A percentile compares a stretch with the other conserved stretches of the same genome.
Evolutionary conservation across 2,888 invertebrate genomes (phyloP).

Genomic region (Dione juno): DNA sequence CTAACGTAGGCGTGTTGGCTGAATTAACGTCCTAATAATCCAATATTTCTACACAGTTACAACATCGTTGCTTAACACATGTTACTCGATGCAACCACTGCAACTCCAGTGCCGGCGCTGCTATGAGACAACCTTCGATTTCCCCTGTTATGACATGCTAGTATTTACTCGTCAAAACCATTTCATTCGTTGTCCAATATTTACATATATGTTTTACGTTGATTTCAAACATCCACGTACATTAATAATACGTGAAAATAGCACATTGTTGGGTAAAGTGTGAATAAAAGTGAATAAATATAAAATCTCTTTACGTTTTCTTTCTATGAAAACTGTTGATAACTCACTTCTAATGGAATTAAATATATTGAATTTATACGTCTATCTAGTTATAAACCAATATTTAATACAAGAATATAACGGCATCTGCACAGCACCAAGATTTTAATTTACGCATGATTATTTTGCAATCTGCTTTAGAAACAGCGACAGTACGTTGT

Average conservation of each 20-base stretch:
- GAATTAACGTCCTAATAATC: conserved; percentile 63
- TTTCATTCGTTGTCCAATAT: conserved; percentile 39
- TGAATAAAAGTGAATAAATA: no score
- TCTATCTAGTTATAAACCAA: conserved; percentile 34
- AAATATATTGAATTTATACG: conserved; percentile 25
- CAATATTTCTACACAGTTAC: conserved; percentile 67
- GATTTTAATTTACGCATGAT: conserved; percentile 7
- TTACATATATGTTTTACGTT: conserved; percentile 50
- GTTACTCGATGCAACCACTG: conserved; percentile 56
- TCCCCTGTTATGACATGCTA: conserved; percentile 68
- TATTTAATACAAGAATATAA: conserved; percentile 19
- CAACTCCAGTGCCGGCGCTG: conserved; percentile 50
- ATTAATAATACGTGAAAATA: conserved; percentile 11
- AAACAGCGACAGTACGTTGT: conserved; percentile 63
- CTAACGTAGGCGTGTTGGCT: conserved; percentile 42
- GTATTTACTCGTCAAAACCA: conserved; percentile 66
- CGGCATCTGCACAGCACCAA: conserved; percentile 35
- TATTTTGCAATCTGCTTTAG: conserved; percentile 50
- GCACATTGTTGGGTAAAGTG: no score
- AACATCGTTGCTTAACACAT: conserved; percentile 69
- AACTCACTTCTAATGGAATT: conserved; percentile 50
- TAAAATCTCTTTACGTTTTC: neutral
- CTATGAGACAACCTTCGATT: conserved; percentile 70
- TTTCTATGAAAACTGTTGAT: conserved; percentile 33
- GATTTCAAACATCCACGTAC: conserved; percentile 37